These are phyloP conservation scores for Leptinotarsa haldemani DNA, from an alignment of 2,888 invertebrate species.

Conservation along the genomic window DNA sequence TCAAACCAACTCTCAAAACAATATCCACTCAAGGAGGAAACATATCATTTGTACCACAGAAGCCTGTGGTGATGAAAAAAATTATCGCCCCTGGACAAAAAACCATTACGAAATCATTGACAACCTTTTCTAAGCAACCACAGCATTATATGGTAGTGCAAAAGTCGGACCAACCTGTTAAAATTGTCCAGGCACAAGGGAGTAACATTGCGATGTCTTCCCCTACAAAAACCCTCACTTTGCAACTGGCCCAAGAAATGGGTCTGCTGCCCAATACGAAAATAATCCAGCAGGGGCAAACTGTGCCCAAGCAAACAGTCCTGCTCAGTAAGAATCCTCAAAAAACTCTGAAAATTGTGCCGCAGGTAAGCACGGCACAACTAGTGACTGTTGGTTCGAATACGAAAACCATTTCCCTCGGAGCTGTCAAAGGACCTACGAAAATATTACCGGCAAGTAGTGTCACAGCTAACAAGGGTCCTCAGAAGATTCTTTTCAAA, in stretches of 20 bases:
- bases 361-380: constrained; percentile 52
- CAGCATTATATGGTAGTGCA: constrained; percentile 59
- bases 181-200: constrained; percentile 52
- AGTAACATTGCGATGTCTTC: constrained; percentile 56
- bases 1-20: constrained; percentile 60
- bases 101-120: constrained; percentile 52
- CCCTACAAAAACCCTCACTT: constrained; percentile 72
- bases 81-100: constrained; percentile 53
- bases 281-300: constrained; percentile 61
- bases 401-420: constrained; percentile 63
- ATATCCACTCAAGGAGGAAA: constrained; percentile 50
- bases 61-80: constrained; percentile 64
- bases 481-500: constrained; percentile 70
- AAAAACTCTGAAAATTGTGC: constrained; percentile 63
- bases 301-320: constrained; percentile 66
- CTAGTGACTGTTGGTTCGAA: constrained; percentile 55
- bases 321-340: constrained; percentile 59
- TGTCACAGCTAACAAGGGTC: constrained; percentile 67
- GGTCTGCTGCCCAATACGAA: constrained; percentile 70
- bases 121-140: constrained; percentile 51
- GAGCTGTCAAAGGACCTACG: constrained; percentile 74
- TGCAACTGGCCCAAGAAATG: constrained; percentile 75
- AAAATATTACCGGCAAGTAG: constrained; percentile 76
- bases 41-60: constrained; percentile 55
- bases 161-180: constrained; percentile 54